These are phyloP conservation scores for Cercopithecus mitis DNA, from an alignment of 2,797 vertebrate species.

Conservation along the genomic window DNA sequence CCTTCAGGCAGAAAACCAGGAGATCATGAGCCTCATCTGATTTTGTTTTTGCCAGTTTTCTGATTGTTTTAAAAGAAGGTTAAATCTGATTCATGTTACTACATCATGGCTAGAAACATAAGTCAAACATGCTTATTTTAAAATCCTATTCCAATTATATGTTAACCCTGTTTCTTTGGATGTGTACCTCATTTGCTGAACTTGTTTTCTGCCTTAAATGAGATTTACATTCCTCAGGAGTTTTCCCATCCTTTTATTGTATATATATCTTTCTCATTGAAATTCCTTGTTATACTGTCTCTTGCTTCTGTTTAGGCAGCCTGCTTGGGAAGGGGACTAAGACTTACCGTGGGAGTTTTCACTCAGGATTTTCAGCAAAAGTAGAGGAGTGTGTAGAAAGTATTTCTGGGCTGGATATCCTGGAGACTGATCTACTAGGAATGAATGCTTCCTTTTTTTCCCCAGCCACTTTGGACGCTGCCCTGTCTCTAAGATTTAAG, in stretches of 20 bases:
- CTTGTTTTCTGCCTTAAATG: slow-evolving; percentile 6
- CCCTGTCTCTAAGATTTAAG: neutral
- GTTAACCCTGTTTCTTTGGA: neutral
- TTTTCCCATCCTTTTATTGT: neutral
- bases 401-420: neutral
- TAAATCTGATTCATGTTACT: neutral
- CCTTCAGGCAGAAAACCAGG: neutral
- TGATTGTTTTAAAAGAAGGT: slow-evolving; percentile 25
- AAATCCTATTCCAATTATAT: neutral
- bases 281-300: neutral
- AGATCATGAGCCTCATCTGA: neutral
- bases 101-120: neutral
- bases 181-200: neutral
- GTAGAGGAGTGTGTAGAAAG: neutral
- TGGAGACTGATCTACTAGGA: neutral
- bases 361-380: neutral
- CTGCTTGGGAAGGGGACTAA: neutral
- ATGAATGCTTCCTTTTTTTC: neutral
- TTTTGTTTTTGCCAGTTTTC: slow-evolving; percentile 27
- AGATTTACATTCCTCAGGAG: neutral
- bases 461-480: neutral
- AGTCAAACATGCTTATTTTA: slow-evolving; percentile 22
- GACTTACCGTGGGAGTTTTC: neutral
- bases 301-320: neutral
- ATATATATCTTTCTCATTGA: neutral